Evolutionary conservation across 2,113 vertebrate species (phyloP), one percentile per base, ranked within the genome.

Genomic region (Felis chaus): DNA sequence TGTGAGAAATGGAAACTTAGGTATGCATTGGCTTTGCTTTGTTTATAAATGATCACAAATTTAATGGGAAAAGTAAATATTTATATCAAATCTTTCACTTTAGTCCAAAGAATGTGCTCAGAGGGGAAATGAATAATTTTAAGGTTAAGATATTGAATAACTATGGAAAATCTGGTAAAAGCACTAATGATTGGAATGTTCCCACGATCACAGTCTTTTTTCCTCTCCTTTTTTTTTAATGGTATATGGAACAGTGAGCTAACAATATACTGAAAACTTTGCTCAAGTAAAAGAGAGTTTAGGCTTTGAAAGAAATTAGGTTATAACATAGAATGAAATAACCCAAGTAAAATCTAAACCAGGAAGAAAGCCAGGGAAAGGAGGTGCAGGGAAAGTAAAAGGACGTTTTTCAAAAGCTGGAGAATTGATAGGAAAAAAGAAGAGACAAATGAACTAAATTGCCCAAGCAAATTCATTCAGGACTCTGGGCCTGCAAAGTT

Each of bases 21-120:
- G n/a, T 36, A 81, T 29, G 31, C 2, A 39, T 15, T 88, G n/a
- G 18, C n/a, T 93, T 91, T 80, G 79, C 89, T 96, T 96, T 25
- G 8, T 82, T 96, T 87, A 93, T 97, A 97, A 85, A 90, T 82
- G 82, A 95, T 94, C 39, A 41, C 53, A 63, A 87, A 69, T 89
- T 94, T 93, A 97, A 91, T 83, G 25, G 55, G n/a, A 7, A 95
- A 95, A 83, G 45, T 94, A 97, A 97, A 96, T 91, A 95, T 97
- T 97, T 93, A 87, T 76, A 48, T 82, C 55, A 82, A 94, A 86
- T 95, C 15, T 91, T 97, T 93, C 88, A 87, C 53, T 97, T 97
- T 79, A 91, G 45, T 88, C 57, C 45, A 86, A 96, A 84, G 97
- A 92, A 85, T 97, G 63, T 23, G 74, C n/a, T 65, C 74, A 85